These are phyloP conservation scores for Yponomeuta plumbellus DNA, from an alignment of 2,888 invertebrate genomes.

Conservation along the genomic window DNA sequence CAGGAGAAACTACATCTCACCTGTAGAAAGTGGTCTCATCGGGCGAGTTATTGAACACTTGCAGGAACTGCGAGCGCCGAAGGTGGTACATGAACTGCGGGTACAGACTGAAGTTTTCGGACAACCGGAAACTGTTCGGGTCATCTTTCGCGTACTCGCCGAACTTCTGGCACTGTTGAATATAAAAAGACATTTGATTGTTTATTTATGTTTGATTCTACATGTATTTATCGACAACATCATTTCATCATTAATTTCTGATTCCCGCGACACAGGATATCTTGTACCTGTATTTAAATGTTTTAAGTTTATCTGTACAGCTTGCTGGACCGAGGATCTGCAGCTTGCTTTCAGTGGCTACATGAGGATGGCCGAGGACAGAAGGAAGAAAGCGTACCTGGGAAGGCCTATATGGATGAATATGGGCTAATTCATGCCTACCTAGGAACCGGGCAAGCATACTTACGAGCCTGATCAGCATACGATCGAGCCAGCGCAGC, in stretches of 20 bases:
- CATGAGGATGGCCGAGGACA: too few relatives aligned
- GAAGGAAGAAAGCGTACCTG: too few relatives aligned
- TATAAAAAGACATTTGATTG: conserved; percentile 24
- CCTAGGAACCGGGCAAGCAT: too few relatives aligned
- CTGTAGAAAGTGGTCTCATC: conserved; percentile 99
- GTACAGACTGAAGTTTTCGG: conserved; percentile 98
- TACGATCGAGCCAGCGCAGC: conserved; percentile 98
- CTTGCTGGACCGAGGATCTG: too few relatives aligned
- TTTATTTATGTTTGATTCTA: background rate
- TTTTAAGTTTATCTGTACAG: too few relatives aligned
- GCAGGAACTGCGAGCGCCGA: conserved; percentile 97
- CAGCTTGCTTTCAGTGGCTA: too few relatives aligned
- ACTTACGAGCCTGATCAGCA: conserved; percentile 94
- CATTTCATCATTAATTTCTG: too few relatives aligned
- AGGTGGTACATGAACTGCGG: conserved; percentile 99
- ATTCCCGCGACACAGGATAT: too few relatives aligned
- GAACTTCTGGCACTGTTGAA: conserved; percentile 96
- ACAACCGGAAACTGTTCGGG: conserved; percentile 95
- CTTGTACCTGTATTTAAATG: too few relatives aligned
- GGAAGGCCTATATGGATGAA: too few relatives aligned
- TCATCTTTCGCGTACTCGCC: conserved; percentile 99
- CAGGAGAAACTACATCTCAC: conserved; percentile 44
- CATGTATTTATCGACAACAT: too few relatives aligned
- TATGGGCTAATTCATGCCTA: too few relatives aligned
- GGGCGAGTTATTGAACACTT: conserved; percentile 99